These are phyloP conservation scores for Periphyllus acericola DNA, from an alignment of 2,888 invertebrate species.

Conservation along the genomic window DNA sequence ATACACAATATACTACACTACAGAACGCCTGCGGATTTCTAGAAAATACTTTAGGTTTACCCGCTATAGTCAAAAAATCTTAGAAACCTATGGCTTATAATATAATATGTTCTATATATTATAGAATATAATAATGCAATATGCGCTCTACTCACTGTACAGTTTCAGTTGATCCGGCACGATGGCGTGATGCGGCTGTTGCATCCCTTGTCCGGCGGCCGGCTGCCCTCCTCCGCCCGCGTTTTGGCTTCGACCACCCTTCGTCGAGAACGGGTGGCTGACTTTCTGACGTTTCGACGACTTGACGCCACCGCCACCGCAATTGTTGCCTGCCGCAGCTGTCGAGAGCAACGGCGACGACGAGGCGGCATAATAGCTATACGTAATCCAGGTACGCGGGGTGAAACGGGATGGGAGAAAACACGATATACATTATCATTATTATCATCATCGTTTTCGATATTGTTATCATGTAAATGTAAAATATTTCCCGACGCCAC, in stretches of 20 bases:
- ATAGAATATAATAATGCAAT: too few relatives aligned
- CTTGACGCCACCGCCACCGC: slow-evolving; percentile 4
- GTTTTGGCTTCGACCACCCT: slow-evolving; percentile 6
- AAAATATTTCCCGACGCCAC: neutral
- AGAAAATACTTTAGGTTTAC: too few relatives aligned
- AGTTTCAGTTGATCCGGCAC: slow-evolving; percentile 56
- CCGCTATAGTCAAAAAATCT: too few relatives aligned
- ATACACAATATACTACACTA: too few relatives aligned
- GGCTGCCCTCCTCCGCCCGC: slow-evolving; percentile 11
- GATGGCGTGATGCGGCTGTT: slow-evolving; percentile 43
- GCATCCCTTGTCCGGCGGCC: neutral
- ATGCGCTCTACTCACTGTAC: slow-evolving; percentile 41
- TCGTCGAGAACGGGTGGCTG: slow-evolving; percentile 25
- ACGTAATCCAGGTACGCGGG: too few relatives aligned
- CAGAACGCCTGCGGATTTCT: too few relatives aligned
- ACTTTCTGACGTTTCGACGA: slow-evolving; percentile 56
- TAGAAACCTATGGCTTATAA: too few relatives aligned
- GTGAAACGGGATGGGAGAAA: neutral
- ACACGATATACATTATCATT: neutral
- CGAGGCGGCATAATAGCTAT: slow-evolving; percentile 53
- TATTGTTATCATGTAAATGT: neutral
- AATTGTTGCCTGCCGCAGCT: neutral
- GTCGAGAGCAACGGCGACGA: neutral
- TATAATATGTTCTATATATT: too few relatives aligned
- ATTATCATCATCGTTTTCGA: neutral